These are phyloP conservation scores for Myodes glareolus DNA, from an alignment of 2,113 vertebrate species.

Conservation along the genomic window DNA sequence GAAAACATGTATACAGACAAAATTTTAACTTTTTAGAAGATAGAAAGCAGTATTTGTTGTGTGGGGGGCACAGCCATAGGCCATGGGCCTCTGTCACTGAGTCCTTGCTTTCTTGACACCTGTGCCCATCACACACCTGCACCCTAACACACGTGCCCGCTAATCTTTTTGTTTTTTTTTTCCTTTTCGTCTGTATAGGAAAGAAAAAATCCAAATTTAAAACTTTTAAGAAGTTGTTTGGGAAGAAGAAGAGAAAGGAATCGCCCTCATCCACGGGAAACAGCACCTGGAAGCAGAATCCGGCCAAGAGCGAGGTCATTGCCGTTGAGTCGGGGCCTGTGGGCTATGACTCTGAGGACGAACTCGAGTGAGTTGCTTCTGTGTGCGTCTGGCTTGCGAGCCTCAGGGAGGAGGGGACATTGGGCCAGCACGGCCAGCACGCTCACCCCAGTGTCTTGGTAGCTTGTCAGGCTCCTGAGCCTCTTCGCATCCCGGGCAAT, in stretches of 20 bases:
- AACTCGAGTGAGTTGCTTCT: constrained; percentile 87
- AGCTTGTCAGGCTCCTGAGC: neutral
- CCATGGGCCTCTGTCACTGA: too few relatives aligned
- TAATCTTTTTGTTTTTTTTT: neutral
- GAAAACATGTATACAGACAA: neutral
- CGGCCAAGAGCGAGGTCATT: constrained; percentile 89
- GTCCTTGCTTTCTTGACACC: neutral
- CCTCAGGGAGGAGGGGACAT: neutral
- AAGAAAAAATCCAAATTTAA: constrained; percentile 93
- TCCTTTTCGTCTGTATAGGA: constrained; percentile 82
- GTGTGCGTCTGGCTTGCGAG: neutral
- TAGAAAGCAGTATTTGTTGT: neutral
- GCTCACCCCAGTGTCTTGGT: too few relatives aligned
- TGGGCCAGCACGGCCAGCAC: accelerated
- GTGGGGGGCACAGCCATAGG: accelerated
- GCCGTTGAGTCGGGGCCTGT: constrained; percentile 67
- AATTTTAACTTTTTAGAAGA: neutral
- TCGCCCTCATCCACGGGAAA: constrained; percentile 68
- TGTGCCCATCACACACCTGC: accelerated
- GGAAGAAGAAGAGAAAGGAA: constrained; percentile 90
- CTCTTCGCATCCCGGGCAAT: neutral
- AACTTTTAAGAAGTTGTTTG: constrained; percentile 92
- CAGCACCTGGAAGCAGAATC: constrained; percentile 87
- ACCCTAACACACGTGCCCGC: neutral
- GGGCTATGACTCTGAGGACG: constrained; percentile 90